Evolutionary conservation across 2,797 vertebrate genomes (phyloP).

Genomic region (Silurus lanzhouensis): DNA sequence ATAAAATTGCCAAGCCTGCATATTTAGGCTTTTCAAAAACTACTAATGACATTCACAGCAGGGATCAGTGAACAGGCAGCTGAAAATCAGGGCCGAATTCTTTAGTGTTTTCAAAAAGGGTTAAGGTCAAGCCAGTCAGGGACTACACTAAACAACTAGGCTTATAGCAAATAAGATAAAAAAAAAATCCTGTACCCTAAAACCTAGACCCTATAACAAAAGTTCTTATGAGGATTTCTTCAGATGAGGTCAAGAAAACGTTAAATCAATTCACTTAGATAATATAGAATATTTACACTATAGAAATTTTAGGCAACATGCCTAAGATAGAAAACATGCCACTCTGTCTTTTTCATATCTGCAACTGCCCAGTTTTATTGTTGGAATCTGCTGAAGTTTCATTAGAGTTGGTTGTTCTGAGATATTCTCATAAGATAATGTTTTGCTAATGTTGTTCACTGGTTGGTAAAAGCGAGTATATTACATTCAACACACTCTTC

Average conservation of each 20-base stretch:
- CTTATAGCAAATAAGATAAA: neutral
- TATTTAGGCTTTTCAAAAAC: constrained; percentile 1
- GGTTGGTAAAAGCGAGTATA: neutral
- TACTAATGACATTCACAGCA: neutral
- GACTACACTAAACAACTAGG: neutral
- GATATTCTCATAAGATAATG: neutral
- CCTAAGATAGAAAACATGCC: neutral
- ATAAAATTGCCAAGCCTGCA: neutral
- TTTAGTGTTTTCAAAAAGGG: neutral
- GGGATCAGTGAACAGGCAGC: neutral
- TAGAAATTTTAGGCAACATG: neutral
- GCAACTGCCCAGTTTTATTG: neutral
- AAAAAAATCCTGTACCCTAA: neutral
- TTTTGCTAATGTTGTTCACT: neutral
- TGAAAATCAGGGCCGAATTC: neutral
- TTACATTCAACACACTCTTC: neutral
- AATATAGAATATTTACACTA: neutral
- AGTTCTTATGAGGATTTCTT: neutral
- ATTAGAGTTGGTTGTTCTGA: neutral
- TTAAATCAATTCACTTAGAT: no score
- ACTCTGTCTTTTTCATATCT: neutral
- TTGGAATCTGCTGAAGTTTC: neutral
- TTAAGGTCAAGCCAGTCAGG: neutral
- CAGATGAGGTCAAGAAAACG: neutral
- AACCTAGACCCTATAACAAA: neutral